Percentiles rank a stretch among this genome's conserved stretches.
phyloP scores from a whole-genome alignment of 2,113 vertebrate genomes.

The Noturus placidus region DNA sequence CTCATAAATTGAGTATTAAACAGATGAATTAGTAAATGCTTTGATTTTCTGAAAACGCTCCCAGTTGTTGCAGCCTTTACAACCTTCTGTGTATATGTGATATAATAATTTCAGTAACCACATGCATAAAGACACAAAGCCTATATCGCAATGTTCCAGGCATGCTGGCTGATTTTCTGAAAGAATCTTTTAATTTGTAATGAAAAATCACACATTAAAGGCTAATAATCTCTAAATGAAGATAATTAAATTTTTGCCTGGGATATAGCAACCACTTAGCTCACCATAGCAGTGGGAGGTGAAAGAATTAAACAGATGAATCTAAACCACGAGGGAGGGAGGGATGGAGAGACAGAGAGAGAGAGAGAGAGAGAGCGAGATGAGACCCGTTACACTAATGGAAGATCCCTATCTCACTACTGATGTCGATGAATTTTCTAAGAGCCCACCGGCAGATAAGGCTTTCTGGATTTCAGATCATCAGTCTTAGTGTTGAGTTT shows the following conservation, averaged over 20 bases:
- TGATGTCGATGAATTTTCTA: conserved; percentile 15
- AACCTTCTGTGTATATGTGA: not conserved
- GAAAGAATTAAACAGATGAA: conserved; percentile 33
- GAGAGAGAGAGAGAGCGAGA: not conserved
- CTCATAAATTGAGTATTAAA: not conserved
- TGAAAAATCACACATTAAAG: conserved; percentile 56
- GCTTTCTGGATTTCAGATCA: conserved; percentile 25
- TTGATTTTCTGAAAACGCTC: conserved; percentile 25
- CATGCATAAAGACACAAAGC: not conserved
- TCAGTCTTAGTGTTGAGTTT: conserved; percentile 35
- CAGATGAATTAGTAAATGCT: conserved; percentile 14
- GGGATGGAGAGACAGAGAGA: not conserved
- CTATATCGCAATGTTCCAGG: conserved; percentile 22
- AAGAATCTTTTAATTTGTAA: conserved; percentile 63
- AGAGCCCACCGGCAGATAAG: not conserved
- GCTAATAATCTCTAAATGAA: conserved; percentile 63
- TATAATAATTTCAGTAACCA: conserved; percentile 7
- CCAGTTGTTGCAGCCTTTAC: not conserved
- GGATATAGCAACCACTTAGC: conserved; percentile 44
- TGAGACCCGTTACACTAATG: not conserved
- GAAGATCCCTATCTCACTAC: conserved; percentile 4
- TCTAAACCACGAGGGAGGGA: not conserved
- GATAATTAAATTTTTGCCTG: conserved; percentile 47
- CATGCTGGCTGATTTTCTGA: conserved; percentile 54
- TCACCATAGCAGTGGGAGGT: conserved; percentile 31